Base-by-base conservation (phyloP, 2,888 invertebrate species). In the Zygaena filipendulae region DNA sequence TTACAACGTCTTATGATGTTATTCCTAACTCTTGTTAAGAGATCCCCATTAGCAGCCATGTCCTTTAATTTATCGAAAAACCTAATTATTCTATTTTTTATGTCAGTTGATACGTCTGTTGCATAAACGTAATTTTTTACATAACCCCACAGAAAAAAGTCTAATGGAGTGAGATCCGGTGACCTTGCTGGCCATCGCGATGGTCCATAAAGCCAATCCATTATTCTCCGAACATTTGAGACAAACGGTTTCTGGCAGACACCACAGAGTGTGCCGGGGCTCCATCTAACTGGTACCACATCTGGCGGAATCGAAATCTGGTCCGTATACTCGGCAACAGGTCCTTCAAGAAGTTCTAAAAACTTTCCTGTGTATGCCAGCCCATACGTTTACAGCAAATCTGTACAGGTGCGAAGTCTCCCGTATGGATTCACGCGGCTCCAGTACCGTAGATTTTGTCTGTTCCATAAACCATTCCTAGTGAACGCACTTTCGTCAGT, bases 401-500 rank as follows among this genome's bases (percentile, higher is more conserved):
- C 28, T 11, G 13, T 21, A 21, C 14, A 25, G 27, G 11, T 28
- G 27, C 9, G 25, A 23, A 13, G 29, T 27, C 14, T 33, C 25
- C 12, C 18, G 26, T 9, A 8, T n/a, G 38, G 31, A 21, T 38
- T 38, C 2, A 9, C 16, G 2, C 9, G 20, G 3, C 24, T 6
- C 30, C 30, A 38, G 7, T 23, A 9, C 4, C 30, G 32, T 5
- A 23, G 3, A 20, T 39, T 36, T 13, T 22, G 18, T 18, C 32
- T 8, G 13, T 39, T 36, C 30, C 31, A 34, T 8, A 35, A 12
- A 6, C 35, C 33, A 12, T 36, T 38, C 8, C 33, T 24, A 1
- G 33, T 38, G 6, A 33, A 38, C 2, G 29, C 35, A 4, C 24
- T 25, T 16, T 35, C 39, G 9, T 38, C 33, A 2, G 35, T 38